Conservation (phyloP, 1,140 invertebrate species). For the Bombus balteatus region DNA sequence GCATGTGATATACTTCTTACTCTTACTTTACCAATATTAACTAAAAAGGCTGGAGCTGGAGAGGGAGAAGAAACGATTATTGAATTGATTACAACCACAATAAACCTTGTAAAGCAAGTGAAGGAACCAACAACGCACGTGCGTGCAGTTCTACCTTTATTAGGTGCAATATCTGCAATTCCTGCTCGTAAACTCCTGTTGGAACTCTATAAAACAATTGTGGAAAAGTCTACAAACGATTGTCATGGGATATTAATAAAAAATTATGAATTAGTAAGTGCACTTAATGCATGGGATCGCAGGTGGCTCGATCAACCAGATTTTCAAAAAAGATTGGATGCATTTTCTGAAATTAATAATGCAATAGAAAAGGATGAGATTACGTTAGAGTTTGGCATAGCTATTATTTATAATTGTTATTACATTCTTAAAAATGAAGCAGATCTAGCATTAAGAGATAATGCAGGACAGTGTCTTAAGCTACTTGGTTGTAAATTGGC, state of each 20-base stretch:
- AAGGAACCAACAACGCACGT: slow-evolving; percentile 86
- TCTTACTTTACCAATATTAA: slow-evolving; percentile 89
- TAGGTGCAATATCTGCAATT: slow-evolving; percentile 84
- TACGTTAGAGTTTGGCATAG: slow-evolving; percentile 86
- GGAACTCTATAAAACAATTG: slow-evolving; percentile 84
- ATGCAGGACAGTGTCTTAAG: slow-evolving; percentile 89
- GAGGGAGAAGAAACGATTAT: slow-evolving; percentile 85
- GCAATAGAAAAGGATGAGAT: slow-evolving; percentile 84
- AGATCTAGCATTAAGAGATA: slow-evolving; percentile 92
- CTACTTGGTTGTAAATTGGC: slow-evolving; percentile 85
- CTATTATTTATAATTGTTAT: slow-evolving; percentile 92
- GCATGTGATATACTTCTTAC: slow-evolving; percentile 87
- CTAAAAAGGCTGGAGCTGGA: slow-evolving; percentile 83
- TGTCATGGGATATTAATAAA: slow-evolving; percentile 68
- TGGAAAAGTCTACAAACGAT: slow-evolving; percentile 74
- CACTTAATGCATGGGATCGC: slow-evolving; percentile 93
- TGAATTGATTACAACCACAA: slow-evolving; percentile 87
- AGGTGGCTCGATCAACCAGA: slow-evolving; percentile 96
- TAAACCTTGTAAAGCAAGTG: slow-evolving; percentile 89
- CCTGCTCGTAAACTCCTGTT: slow-evolving; percentile 87
- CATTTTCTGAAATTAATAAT: slow-evolving; percentile 87
- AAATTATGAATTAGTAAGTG: slow-evolving; percentile 83
- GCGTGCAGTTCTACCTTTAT: slow-evolving; percentile 86
- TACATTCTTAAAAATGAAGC: slow-evolving; percentile 89
- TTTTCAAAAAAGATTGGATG: slow-evolving; percentile 90